These are phyloP conservation scores for Geotrypetes seraphini DNA, from an alignment of 2,797 vertebrate species.

Conservation along the genomic window DNA sequence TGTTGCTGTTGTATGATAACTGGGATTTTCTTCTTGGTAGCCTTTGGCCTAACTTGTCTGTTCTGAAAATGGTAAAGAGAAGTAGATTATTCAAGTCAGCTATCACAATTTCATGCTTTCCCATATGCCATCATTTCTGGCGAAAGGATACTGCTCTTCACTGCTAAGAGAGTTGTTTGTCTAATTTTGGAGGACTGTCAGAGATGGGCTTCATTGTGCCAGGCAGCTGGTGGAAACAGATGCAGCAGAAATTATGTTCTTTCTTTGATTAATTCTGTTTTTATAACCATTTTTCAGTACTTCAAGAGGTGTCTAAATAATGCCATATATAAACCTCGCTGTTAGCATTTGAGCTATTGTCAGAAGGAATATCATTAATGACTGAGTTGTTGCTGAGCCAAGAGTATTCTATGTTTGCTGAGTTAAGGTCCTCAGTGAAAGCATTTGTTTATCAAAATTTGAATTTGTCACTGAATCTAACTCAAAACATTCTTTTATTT, in stretches of 20 bases:
- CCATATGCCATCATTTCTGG: constrained; percentile 22
- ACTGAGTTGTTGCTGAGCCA: constrained; percentile 15
- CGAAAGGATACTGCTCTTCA: constrained; percentile 14
- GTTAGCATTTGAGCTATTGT: constrained; percentile 31
- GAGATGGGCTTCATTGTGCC: constrained; percentile 33
- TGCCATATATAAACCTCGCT: constrained; percentile 30
- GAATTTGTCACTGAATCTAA: too few relatives aligned
- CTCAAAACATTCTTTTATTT: too few relatives aligned
- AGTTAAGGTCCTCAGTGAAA: too few relatives aligned
- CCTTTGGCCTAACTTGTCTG: too few relatives aligned
- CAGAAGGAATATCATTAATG: constrained; percentile 35
- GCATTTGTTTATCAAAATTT: too few relatives aligned
- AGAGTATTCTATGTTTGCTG: too few relatives aligned
- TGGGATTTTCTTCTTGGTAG: too few relatives aligned
- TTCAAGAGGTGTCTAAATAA: constrained; percentile 42
- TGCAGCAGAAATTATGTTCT: constrained; percentile 52
- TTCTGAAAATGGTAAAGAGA: too few relatives aligned
- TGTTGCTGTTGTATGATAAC: too few relatives aligned
- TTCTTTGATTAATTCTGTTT: constrained; percentile 49
- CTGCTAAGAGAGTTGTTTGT: constrained; percentile 34
- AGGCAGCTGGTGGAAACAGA: constrained; percentile 52
- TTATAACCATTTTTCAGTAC: constrained; percentile 30
- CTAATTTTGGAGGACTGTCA: constrained; percentile 39
- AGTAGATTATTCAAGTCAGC: too few relatives aligned
- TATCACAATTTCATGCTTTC: too few relatives aligned